These are phyloP conservation scores for Hycleus cichorii DNA, from an alignment of 1,140 invertebrate species.

Conservation along the genomic window DNA sequence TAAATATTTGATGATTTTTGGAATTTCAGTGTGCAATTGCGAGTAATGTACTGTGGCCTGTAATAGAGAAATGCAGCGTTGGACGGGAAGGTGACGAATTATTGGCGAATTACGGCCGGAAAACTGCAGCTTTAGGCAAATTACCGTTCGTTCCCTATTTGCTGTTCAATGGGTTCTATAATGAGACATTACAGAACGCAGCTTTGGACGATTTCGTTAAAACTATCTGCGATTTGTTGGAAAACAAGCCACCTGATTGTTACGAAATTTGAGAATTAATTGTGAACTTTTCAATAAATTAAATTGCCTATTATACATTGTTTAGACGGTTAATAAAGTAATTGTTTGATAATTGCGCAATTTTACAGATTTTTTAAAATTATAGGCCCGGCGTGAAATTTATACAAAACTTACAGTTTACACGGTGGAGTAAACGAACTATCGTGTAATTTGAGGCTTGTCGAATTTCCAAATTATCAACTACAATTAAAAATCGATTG, in stretches of 20 bases:
- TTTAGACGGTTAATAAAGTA: no score
- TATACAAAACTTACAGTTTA: no score
- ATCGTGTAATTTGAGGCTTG: no score
- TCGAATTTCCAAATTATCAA: no score
- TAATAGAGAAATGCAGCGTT: neutral
- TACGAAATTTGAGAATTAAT: neutral
- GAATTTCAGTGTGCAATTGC: slow-evolving; percentile 2
- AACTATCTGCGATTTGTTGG: slow-evolving; percentile 1
- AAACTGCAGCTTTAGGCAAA: neutral
- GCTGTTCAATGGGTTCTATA: neutral
- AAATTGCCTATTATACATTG: no score
- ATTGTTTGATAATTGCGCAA: no score
- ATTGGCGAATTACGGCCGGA: neutral
- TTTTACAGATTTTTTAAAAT: no score
- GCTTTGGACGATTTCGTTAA: neutral
- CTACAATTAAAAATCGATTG: no score
- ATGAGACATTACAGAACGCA: neutral
- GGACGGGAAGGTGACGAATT: neutral
- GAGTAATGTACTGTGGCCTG: neutral
- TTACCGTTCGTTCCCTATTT: neutral
- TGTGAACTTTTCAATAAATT: no score
- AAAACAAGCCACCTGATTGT: neutral
- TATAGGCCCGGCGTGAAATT: no score
- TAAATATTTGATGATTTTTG: no score
- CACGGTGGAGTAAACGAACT: no score